Evolutionary conservation across 2,888 invertebrate species (phyloP).

Genomic region (Crossocerus cetratus): DNA sequence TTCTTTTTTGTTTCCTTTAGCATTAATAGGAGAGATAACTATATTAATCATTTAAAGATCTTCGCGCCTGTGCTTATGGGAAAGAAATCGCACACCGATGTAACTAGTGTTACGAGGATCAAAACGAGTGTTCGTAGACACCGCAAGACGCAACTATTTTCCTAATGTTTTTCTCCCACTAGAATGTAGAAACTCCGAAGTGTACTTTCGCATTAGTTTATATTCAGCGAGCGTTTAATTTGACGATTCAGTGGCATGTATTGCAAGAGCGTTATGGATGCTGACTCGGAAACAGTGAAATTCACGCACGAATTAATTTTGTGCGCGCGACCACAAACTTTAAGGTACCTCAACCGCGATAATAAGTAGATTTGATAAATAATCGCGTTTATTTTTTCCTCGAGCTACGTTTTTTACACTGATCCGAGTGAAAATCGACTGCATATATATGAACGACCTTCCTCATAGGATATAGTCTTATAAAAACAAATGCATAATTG

Average conservation of each 20-base stretch:
- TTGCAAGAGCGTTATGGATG: slow-evolving; percentile 1
- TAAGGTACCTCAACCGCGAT: slow-evolving; percentile 26
- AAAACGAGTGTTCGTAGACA: background rate
- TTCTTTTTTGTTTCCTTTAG: slow-evolving; percentile 34
- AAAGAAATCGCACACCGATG: slow-evolving; percentile 1
- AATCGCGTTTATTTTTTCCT: slow-evolving; percentile 49
- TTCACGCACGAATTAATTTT: slow-evolving; percentile 34
- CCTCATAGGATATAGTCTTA: slow-evolving; percentile 34
- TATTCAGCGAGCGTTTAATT: slow-evolving; percentile 7
- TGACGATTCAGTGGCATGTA: slow-evolving; percentile 13
- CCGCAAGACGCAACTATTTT: slow-evolving; percentile 46
- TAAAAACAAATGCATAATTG: slow-evolving; percentile 40
- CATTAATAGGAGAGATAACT: slow-evolving; percentile 5
- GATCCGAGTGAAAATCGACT: slow-evolving; percentile 35
- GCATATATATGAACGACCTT: slow-evolving; percentile 28
- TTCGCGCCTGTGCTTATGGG: slow-evolving; percentile 10
- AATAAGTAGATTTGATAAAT: slow-evolving; percentile 46
- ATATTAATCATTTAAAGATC: background rate
- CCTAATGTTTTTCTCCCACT: slow-evolving; percentile 52
- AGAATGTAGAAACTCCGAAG: slow-evolving; percentile 28
- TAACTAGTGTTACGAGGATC: background rate
- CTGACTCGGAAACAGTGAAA: slow-evolving; percentile 39
- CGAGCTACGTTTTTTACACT: slow-evolving; percentile 39
- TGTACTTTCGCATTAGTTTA: slow-evolving; percentile 38
- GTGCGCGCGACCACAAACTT: slow-evolving; percentile 37